These are phyloP conservation scores for Hofmannophila pseudospretella DNA, from an alignment of 2,888 invertebrate species.

Conservation along the genomic window DNA sequence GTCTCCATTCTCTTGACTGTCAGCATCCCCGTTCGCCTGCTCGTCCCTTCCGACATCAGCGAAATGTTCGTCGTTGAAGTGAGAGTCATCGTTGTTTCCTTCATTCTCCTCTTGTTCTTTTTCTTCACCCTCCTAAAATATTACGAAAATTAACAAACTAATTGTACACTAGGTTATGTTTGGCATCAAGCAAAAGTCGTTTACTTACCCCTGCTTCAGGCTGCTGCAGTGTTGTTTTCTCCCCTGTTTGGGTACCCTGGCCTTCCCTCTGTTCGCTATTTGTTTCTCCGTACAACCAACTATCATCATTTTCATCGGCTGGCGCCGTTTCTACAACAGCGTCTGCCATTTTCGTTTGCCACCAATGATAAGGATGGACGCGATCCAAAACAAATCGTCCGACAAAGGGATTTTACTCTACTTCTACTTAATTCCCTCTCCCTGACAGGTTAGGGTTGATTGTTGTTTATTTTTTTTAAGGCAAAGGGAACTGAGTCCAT, in stretches of 20 bases:
- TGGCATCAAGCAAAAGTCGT: slow-evolving; percentile 11
- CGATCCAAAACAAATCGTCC: too few species aligned
- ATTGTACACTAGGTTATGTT: slow-evolving; percentile 4
- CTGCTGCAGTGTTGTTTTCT: slow-evolving; percentile 27
- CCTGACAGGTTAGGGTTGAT: too few species aligned
- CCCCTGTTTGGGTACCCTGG: slow-evolving; percentile 16
- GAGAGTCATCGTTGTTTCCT: slow-evolving; percentile 68
- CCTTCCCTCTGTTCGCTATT: slow-evolving; percentile 60
- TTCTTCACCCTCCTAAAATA: slow-evolving; percentile 51
- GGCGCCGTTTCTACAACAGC: slow-evolving; percentile 51
- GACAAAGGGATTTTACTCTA: too few species aligned
- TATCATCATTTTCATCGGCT: slow-evolving; percentile 86
- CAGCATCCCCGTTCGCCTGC: slow-evolving; percentile 59
- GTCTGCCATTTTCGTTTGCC: slow-evolving; percentile 48
- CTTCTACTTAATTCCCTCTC: too few species aligned
- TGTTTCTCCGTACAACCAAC: slow-evolving; percentile 91
- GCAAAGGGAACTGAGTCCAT: too few species aligned
- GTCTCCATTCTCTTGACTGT: slow-evolving; percentile 77
- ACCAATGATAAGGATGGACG: too few species aligned
- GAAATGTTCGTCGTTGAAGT: slow-evolving; percentile 70
- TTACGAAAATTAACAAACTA: slow-evolving; percentile 9
- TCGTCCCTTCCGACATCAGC: slow-evolving; percentile 62
- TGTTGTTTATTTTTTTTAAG: too few species aligned
- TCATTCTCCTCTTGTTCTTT: slow-evolving; percentile 69
- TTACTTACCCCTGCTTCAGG: slow-evolving; percentile 19